Base-by-base conservation (phyloP, 2,797 vertebrate species). In the Coccyzus lansbergi region DNA sequence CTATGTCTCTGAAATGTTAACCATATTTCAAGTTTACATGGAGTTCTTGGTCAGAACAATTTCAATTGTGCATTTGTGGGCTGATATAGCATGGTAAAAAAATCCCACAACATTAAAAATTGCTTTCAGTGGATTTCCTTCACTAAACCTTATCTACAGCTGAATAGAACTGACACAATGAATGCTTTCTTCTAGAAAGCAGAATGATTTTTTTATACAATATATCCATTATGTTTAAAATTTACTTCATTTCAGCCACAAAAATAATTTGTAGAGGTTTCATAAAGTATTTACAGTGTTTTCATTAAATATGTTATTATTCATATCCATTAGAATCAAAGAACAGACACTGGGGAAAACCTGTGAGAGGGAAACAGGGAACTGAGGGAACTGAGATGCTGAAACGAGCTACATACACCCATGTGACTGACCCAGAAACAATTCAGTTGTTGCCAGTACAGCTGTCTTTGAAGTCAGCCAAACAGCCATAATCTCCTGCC, bases 381-480 rank as follows among this genome's bases (percentile, higher is more conserved):
- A 55, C 65, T 91, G 80, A 92, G 44, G 91, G 55, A 94, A 92
- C 10, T 24, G n/a, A 92, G 79, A 55, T 25, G 46, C 38, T 77
- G 83, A 93, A 94, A 84, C 3, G 8, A 92, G 59, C 68, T 60
- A 15, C 26, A 44, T 33, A 82, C 21, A 76, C 8, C 77, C 77
- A 72, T 71, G 86, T 92, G 90, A 87, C 86, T 95, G 91, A 94
- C 91, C 83, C 80, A 86, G 87, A 96, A 96, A 90, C n/a, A 70
- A 90, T 83, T 95, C 42, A 55, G 48, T 53, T 90, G 52, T 75
- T 96, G 95, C 96, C 95, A 96, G 71, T 90, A 95, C 96, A 97
- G 91, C 95, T 97, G 95, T 88, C 94, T 96, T 95, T 96, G 90
- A 93, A 96, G 92, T 96, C 88, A 97, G 96, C 90, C 93, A 97